A percentile compares a stretch with the other conserved stretches of the same genome.
phyloP scores from a whole-genome alignment of 2,113 vertebrate species.

The Nibea coibor region DNA sequence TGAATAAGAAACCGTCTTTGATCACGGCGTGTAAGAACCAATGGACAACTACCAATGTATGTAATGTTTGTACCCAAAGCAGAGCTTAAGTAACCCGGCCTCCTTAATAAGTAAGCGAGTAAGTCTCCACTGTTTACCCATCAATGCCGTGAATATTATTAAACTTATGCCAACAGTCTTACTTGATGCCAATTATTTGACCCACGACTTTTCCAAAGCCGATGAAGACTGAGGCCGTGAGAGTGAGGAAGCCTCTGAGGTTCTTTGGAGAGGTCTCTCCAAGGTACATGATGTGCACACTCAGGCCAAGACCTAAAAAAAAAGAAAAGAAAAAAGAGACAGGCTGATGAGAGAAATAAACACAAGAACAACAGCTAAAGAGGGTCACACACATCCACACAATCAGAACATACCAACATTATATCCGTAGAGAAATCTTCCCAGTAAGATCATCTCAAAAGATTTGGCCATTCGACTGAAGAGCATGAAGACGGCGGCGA shows the following conservation, averaged over 20 bases:
- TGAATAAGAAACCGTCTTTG: background rate
- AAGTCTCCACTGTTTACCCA: background rate
- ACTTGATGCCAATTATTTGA: conserved; percentile 85
- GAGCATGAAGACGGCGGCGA: conserved; percentile 82
- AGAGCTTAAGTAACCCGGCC: background rate
- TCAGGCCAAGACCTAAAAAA: conserved; percentile 79
- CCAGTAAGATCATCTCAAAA: conserved; percentile 87
- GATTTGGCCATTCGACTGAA: conserved; percentile 78
- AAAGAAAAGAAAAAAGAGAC: background rate
- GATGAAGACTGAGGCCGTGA: conserved; percentile 77
- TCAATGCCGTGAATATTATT: background rate
- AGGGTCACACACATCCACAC: background rate
- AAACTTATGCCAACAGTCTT: conserved; percentile 8
- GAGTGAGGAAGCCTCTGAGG: conserved; percentile 82
- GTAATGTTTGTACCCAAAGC: background rate
- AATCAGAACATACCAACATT: conserved; percentile 78
- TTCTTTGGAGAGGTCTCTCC: conserved; percentile 85
- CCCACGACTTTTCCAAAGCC: conserved; percentile 83
- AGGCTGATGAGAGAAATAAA: no score
- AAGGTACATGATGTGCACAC: conserved; percentile 81
- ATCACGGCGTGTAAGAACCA: background rate
- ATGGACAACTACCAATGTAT: background rate
- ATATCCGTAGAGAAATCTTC: conserved; percentile 83
- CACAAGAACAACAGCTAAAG: background rate
- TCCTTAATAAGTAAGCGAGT: background rate